Conservation (phyloP, 1,140 invertebrate genomes). For the Batillaria attramentaria region DNA sequence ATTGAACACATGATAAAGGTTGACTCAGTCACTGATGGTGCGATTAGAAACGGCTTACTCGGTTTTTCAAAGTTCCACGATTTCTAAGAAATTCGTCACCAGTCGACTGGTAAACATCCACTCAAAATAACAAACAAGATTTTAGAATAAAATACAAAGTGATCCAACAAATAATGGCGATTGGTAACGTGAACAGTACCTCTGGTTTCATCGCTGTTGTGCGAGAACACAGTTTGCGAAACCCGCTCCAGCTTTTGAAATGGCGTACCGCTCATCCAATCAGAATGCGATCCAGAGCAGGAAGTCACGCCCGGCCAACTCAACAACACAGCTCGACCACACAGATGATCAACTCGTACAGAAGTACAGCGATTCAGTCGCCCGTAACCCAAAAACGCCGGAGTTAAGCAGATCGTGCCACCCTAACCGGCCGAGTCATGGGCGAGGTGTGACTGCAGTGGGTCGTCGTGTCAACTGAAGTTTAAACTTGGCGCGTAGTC, state of each 20-base stretch:
- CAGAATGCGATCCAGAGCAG: not conserved
- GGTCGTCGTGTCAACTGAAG: too few relatives aligned
- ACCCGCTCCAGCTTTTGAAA: slow-evolving; percentile 23
- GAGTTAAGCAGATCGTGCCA: too few relatives aligned
- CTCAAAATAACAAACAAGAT: not conserved
- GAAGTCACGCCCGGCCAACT: not conserved
- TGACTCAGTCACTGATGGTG: not conserved
- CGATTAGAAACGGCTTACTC: not conserved
- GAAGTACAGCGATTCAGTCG: not conserved
- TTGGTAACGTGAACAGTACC: not conserved
- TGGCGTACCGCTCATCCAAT: not conserved
- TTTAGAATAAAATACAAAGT: not conserved
- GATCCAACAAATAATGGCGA: not conserved
- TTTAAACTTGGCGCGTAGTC: too few relatives aligned
- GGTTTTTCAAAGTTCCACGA: not conserved
- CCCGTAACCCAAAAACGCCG: too few relatives aligned
- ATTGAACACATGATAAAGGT: not conserved
- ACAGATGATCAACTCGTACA: not conserved
- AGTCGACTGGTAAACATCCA: not conserved
- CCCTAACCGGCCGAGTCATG: too few relatives aligned
- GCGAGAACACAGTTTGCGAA: too few relatives aligned
- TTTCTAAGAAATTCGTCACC: not conserved
- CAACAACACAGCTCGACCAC: not conserved
- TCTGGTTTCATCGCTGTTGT: too few relatives aligned
- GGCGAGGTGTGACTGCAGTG: too few relatives aligned